Percentiles rank a stretch among this genome's conserved stretches.
Evolutionary conservation across 1,140 invertebrate species (phyloP).

Genomic region (Megalopta genalis): DNA sequence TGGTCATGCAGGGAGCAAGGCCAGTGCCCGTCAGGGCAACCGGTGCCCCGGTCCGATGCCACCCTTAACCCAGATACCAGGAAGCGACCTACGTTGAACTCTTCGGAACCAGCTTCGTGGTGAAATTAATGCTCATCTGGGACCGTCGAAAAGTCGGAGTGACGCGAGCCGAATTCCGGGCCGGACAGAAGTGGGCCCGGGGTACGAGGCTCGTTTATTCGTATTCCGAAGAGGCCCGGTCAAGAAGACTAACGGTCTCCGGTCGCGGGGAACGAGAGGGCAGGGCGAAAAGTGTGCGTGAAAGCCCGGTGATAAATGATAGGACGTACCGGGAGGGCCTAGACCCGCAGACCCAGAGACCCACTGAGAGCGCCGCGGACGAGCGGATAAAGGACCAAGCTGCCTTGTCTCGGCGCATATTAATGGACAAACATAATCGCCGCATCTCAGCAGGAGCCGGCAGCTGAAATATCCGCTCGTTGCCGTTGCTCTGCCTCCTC

Average conservation of each 20-base stretch:
- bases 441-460: conserved; percentile 76
- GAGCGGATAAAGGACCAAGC: conserved; percentile 68
- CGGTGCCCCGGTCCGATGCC: no score
- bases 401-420: conserved; percentile 77
- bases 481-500: conserved; percentile 54
- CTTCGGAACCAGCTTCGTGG: no score
- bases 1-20: no score
- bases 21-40: no score
- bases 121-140: neutral
- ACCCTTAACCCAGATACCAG: no score
- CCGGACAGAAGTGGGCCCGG: neutral
- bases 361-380: conserved; percentile 69
- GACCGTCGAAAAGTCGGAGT: neutral
- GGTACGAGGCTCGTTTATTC: conserved; percentile 17
- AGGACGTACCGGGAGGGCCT: conserved; percentile 65
- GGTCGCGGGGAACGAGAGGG: conserved; percentile 14
- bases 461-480: conserved; percentile 68
- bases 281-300: conserved; percentile 66
- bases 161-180: neutral
- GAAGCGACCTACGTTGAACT: no score
- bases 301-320: conserved; percentile 77
- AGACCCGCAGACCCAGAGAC: conserved; percentile 77
- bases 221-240: conserved; percentile 15
- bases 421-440: conserved; percentile 79
- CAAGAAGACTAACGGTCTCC: conserved; percentile 30